phyloP scores from a whole-genome alignment of 2,888 invertebrate genomes.

The Aphodius granarius region DNA sequence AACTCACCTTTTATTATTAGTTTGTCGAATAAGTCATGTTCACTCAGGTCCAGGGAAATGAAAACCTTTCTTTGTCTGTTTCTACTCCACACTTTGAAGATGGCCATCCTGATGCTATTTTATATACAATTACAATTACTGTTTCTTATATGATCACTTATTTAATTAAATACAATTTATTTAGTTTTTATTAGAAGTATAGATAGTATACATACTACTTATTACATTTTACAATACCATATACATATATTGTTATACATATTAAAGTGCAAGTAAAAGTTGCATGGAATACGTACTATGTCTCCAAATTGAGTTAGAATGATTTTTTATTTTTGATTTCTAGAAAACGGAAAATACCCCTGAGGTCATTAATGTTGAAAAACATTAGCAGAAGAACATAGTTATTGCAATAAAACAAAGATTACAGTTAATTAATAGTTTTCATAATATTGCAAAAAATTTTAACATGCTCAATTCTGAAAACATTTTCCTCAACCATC shows the following conservation, averaged over 20 bases:
- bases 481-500: not conserved
- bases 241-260: too few species aligned
- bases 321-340: not conserved
- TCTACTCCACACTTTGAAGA: slow-evolving; percentile 13
- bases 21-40: not conserved
- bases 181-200: too few species aligned
- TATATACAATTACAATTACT: too few species aligned
- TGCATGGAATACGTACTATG: not conserved
- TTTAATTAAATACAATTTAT: too few species aligned
- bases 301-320: not conserved
- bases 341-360: not conserved
- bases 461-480: not conserved
- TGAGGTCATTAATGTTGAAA: too few species aligned
- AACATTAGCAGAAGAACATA: not conserved
- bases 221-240: too few species aligned
- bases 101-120: too few species aligned
- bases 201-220: too few species aligned
- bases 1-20: slow-evolving; percentile 17
- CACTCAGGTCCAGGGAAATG: not conserved
- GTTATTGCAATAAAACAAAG: not conserved
- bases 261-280: too few species aligned
- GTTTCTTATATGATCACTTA: too few species aligned
- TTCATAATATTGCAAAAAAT: not conserved
- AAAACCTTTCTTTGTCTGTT: slow-evolving; percentile 11
- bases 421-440: not conserved